These are phyloP conservation scores for Chrysochloris asiatica DNA, from an alignment of 2,113 vertebrate species.

Conservation along the genomic window DNA sequence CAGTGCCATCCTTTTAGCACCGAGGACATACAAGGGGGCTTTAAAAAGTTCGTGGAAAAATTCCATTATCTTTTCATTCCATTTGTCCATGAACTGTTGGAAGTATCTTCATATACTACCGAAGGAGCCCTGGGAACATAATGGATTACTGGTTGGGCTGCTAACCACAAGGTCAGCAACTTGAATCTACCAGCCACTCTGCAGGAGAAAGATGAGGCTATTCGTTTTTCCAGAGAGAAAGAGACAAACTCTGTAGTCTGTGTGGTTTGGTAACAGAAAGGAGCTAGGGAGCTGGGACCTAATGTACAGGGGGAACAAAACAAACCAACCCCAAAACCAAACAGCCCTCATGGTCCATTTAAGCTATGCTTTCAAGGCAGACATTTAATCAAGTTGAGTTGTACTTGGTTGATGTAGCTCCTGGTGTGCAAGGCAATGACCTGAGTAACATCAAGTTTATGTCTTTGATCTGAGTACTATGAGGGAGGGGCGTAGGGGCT, in stretches of 20 bases:
- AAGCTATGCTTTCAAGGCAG: conserved; percentile 34
- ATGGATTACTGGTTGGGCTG: too few relatives aligned
- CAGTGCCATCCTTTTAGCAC: background rate
- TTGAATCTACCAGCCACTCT: too few relatives aligned
- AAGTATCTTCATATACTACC: too few relatives aligned
- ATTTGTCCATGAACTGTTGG: too few relatives aligned
- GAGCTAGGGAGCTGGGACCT: background rate
- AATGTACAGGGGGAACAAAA: background rate
- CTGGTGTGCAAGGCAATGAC: conserved; percentile 52
- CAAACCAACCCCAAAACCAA: background rate
- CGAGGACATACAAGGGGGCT: background rate
- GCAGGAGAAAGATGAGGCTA: background rate
- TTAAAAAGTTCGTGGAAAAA: too few relatives aligned
- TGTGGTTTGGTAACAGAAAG: background rate
- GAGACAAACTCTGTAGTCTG: background rate
- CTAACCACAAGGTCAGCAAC: too few relatives aligned
- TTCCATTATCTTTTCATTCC: too few relatives aligned
- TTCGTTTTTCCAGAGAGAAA: background rate
- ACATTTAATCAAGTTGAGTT: conserved; percentile 53
- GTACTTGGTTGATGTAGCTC: conserved; percentile 57
- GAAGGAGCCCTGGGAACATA: too few relatives aligned
- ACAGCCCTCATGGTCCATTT: conserved; percentile 48
- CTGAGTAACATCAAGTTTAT: conserved; percentile 55
- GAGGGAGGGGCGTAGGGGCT: background rate
- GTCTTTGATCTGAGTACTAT: conserved; percentile 40